Base-by-base conservation (phyloP, 92 coral and sea anemone species). In the Paragorgia papillata region DNA sequence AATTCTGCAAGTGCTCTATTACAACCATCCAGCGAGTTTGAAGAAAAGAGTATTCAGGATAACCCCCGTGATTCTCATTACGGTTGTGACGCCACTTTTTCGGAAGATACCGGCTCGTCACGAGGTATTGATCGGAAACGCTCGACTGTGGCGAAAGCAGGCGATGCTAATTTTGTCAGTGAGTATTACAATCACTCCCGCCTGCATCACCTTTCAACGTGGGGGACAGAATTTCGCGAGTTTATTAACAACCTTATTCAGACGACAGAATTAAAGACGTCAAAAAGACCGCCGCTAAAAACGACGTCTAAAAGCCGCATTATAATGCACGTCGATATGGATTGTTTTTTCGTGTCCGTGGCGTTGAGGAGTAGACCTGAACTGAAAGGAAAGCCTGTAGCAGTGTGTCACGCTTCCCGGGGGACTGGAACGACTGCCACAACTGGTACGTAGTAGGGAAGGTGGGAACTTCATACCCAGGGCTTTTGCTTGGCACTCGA, bases 251-350 rank as follows among this genome's bases (percentile, higher is more conserved):
- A 86, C 50, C 76, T 94, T 12, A 88, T 94, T 30, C 89, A 85
- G 70, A 66, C 62, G 39, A 34, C 81, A 9, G 78, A 69, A 6
- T 85, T 80, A 41, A 62, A 51, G 31, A 33, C 63, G 4, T 39
- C 31, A 20, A 76, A 68, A 63, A 32, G 68, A 5, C 33, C 88
- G 58, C 73, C 83, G 10, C 88, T 71, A 22, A 71, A 64, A 40
- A 59, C 51, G 40, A 65, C 83, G 22, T 61, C 80, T 5, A 62
- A 82, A 61, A 89, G 90, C 26, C 84, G 92, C 10, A 75, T 94
- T 43, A 82, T 94, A 31, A 94, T 94, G 98, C 98, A 94, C 40
- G 85, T 94, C n/a, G 98, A 94, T 64, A 94, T 94, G 98, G 98
- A 94, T 54, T 94, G 90, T 14, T 94, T 95, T 81, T 95, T 95